Evolutionary conservation across 2,113 vertebrate genomes (phyloP).

Genomic region (Noturus placidus): DNA sequence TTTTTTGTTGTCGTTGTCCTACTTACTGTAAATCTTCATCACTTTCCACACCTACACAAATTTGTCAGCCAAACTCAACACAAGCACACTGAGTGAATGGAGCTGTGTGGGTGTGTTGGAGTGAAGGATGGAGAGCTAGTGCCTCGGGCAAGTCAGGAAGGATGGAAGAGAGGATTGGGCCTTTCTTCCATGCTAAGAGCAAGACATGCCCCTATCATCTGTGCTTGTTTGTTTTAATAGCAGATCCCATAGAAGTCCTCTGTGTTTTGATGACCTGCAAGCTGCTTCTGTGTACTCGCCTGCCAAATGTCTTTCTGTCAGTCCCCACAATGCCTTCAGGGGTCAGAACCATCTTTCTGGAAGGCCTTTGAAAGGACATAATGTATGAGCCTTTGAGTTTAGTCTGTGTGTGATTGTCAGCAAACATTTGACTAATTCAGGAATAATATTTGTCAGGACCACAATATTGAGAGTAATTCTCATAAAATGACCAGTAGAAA

Average conservation of each 20-base stretch:
- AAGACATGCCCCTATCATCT: constrained; percentile 51
- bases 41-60: constrained; percentile 69
- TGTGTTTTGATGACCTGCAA: constrained; percentile 42
- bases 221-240: constrained; percentile 49
- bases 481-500: not conserved
- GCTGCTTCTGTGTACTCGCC: constrained; percentile 10
- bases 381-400: constrained; percentile 19
- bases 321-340: constrained; percentile 21
- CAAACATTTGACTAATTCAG: constrained; percentile 26
- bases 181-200: constrained; percentile 45
- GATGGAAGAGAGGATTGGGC: constrained; percentile 32
- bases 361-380: constrained; percentile 15
- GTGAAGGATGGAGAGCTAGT: constrained; percentile 60
- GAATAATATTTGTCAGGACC: constrained; percentile 23
- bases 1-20: constrained; percentile 66
- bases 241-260: constrained; percentile 28
- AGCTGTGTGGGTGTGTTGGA: constrained; percentile 58
- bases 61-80: constrained; percentile 62
- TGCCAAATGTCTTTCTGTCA: constrained; percentile 38
- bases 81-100: constrained; percentile 63
- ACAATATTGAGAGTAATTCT: constrained; percentile 14
- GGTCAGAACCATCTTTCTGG: constrained; percentile 27
- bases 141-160: constrained; percentile 50
- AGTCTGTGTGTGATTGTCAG: constrained; percentile 4
- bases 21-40: constrained; percentile 70